Conservation (phyloP, 2,113 vertebrate genomes). For the Lepus timidus region DNA sequence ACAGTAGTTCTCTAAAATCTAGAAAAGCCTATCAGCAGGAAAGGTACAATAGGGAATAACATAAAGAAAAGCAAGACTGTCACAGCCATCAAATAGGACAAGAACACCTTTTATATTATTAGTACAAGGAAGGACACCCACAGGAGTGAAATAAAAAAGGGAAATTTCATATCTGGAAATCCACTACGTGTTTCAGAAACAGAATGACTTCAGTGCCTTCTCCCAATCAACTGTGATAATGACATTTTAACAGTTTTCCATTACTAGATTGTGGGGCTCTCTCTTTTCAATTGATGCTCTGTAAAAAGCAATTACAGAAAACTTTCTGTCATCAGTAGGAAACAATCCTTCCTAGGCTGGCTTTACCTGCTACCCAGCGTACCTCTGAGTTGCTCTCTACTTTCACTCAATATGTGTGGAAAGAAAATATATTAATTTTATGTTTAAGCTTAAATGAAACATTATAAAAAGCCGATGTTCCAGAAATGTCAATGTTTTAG, state of each 20-base stretch:
- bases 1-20: not conserved
- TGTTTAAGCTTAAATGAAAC: slow-evolving; percentile 29
- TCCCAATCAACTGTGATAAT: slow-evolving; percentile 47
- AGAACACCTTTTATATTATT: slow-evolving; percentile 36
- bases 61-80: not conserved
- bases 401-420: not conserved
- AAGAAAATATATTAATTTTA: not conserved
- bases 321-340: not conserved
- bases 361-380: not conserved
- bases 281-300: slow-evolving; percentile 47
- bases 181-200: not conserved
- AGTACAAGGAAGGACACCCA: not conserved
- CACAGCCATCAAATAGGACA: not conserved
- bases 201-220: slow-evolving; percentile 36
- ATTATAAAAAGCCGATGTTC: not conserved
- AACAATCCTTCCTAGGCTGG: not conserved
- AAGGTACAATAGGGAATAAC: slow-evolving; percentile 1
- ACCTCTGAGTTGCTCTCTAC: slow-evolving; percentile 25
- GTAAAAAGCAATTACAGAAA: slow-evolving; percentile 9
- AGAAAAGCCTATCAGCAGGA: not conserved
- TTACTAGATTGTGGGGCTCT: slow-evolving; percentile 33
- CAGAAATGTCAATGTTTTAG: slow-evolving; percentile 11
- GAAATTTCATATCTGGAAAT: slow-evolving; percentile 31
- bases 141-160: slow-evolving; percentile 19
- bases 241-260: slow-evolving; percentile 56